Percentiles rank a stretch among this genome's conserved stretches.
phyloP scores from a whole-genome alignment of 1,140 invertebrate species.

The Bombus affinis region DNA sequence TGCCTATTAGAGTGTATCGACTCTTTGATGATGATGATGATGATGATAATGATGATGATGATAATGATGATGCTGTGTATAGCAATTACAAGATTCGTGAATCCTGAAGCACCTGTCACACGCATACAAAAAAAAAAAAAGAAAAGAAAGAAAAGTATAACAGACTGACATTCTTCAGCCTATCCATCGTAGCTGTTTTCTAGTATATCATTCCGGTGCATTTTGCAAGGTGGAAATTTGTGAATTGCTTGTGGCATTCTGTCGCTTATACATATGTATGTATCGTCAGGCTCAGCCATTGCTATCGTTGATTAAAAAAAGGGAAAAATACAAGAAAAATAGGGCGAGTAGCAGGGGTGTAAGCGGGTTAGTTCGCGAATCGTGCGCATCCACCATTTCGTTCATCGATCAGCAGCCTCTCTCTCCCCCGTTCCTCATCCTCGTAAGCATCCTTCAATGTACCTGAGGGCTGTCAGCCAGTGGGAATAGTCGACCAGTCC shows the following conservation, averaged over 20 bases:
- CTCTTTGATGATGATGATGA: neutral
- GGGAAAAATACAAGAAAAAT: neutral
- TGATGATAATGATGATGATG: neutral
- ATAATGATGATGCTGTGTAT: neutral
- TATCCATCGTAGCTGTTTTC: neutral
- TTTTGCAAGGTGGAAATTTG: slow-evolving; percentile 7
- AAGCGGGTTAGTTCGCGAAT: slow-evolving; percentile 76
- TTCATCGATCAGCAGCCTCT: slow-evolving; percentile 46
- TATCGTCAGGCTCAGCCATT: slow-evolving; percentile 1
- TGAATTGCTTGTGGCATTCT: slow-evolving; percentile 14
- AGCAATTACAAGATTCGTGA: slow-evolving; percentile 5
- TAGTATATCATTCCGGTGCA: slow-evolving; percentile 3
- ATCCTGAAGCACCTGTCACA: neutral
- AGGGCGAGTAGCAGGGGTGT: slow-evolving; percentile 13
- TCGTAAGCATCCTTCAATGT: slow-evolving; percentile 77
- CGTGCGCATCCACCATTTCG: slow-evolving; percentile 67
- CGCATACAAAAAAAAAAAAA: neutral
- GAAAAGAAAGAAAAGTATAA: neutral
- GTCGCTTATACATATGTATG: neutral
- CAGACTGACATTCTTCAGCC: neutral
- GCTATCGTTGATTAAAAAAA: neutral
- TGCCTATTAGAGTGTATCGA: neutral
- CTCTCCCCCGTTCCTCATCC: slow-evolving; percentile 51
- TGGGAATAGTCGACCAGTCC: slow-evolving; percentile 83
- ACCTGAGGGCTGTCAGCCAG: slow-evolving; percentile 83